Conservation (phyloP, 2,888 invertebrate genomes). For the Stramonita haemastoma region DNA sequence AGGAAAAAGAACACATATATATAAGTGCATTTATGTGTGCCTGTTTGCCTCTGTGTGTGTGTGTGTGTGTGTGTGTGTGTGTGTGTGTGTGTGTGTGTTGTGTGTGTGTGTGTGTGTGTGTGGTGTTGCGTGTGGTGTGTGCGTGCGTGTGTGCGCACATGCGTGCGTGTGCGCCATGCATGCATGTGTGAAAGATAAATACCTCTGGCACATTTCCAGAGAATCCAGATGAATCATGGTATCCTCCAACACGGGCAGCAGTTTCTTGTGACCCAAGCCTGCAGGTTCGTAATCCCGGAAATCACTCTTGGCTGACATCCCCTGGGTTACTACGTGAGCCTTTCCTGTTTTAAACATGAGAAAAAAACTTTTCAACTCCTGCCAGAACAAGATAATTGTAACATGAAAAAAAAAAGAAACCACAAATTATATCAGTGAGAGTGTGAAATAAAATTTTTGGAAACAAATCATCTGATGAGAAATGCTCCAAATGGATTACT, state of each 20-base stretch:
- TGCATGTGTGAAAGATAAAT: not conserved
- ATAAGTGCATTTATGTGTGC: no score
- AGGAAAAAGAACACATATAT: no score
- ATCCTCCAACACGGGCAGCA: slow-evolving; percentile 65
- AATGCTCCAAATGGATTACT: not conserved
- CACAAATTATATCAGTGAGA: not conserved
- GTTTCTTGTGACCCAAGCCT: slow-evolving; percentile 53
- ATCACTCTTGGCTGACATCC: slow-evolving; percentile 42
- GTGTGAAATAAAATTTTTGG: not conserved
- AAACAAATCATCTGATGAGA: not conserved
- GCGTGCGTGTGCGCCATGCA: no score
- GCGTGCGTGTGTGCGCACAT: no score
- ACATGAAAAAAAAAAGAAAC: not conserved
- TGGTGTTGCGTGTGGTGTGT: no score
- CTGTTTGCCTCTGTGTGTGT: no score
- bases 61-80: no score
- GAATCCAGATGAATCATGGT: slow-evolving; percentile 59
- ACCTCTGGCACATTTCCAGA: slow-evolving; percentile 68
- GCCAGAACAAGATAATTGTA: not conserved
- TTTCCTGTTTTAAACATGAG: not conserved
- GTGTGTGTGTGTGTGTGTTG: no score
- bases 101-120: no score
- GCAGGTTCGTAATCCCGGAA: slow-evolving; percentile 67
- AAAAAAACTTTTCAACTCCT: not conserved
- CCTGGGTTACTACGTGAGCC: not conserved